These are phyloP conservation scores for Phataginus tetradactyla DNA, from an alignment of 2,797 vertebrate species.

Conservation along the genomic window DNA sequence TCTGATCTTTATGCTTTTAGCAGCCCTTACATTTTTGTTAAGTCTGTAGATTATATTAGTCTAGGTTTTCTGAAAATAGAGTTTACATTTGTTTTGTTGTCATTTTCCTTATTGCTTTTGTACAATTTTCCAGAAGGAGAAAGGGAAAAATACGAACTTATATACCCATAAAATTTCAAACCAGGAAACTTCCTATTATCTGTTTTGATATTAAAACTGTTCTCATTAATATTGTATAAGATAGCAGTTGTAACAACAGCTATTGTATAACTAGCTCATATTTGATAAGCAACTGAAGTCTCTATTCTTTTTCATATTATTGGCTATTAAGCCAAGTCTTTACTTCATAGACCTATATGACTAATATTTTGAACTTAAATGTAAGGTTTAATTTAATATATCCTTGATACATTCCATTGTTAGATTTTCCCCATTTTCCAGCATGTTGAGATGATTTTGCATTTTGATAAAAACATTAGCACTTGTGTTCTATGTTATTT, in stretches of 20 bases:
- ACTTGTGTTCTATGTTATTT: not conserved
- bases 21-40: not conserved
- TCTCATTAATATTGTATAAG: not conserved
- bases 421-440: not conserved
- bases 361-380: not conserved
- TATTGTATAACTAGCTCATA: not conserved
- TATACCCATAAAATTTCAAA: not conserved
- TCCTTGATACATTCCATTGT: not conserved
- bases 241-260: not conserved
- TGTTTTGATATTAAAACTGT: not conserved
- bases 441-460: not conserved
- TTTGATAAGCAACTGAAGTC: not conserved
- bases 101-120: not conserved
- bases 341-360: not conserved
- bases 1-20: not conserved
- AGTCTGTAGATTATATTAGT: not conserved
- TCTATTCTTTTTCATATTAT: not conserved
- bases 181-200: not conserved
- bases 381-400: not conserved
- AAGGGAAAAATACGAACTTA: not conserved
- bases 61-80: not conserved
- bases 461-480: not conserved
- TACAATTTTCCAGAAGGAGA: not conserved
- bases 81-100: not conserved
- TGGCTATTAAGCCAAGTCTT: not conserved